Conservation (phyloP, 2,797 vertebrate genomes). For the Pampus argenteus region DNA sequence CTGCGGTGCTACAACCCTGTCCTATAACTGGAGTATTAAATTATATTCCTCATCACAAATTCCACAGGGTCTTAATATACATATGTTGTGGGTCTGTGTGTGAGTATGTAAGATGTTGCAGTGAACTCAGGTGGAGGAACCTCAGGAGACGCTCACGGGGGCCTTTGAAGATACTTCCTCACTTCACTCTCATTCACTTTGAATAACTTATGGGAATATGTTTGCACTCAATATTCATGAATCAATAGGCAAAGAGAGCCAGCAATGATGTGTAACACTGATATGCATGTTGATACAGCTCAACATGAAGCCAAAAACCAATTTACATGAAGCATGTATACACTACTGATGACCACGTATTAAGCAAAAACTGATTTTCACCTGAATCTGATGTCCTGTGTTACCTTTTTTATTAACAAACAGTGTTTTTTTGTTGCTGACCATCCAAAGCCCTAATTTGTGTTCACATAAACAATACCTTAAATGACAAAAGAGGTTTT, state of each 20-base stretch:
- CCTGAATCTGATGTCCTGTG: not conserved
- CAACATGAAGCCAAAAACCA: not conserved
- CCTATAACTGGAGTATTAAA: slow-evolving; percentile 52
- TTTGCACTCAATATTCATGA: slow-evolving; percentile 9
- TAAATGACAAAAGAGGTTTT: too few relatives aligned
- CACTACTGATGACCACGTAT: not conserved
- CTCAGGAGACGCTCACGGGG: slow-evolving; percentile 33
- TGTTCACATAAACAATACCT: too few relatives aligned
- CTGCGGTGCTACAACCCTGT: slow-evolving; percentile 12
- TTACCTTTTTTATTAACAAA: not conserved
- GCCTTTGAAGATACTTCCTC: slow-evolving; percentile 48
- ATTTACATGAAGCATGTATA: slow-evolving; percentile 1
- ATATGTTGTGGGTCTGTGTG: slow-evolving; percentile 7
- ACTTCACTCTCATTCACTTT: slow-evolving; percentile 19
- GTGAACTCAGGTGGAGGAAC: slow-evolving; percentile 43
- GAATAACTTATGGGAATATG: slow-evolving; percentile 12
- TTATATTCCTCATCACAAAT: slow-evolving; percentile 27
- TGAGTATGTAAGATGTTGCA: slow-evolving; percentile 15
- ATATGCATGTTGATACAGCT: not conserved
- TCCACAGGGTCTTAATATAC: slow-evolving; percentile 43
- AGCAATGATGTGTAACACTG: not conserved
- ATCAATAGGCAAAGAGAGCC: slow-evolving; percentile 6
- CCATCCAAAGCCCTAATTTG: not conserved
- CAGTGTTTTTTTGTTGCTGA: not conserved
- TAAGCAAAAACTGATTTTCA: not conserved